Evolutionary conservation across 2,888 invertebrate genomes (phyloP).

Genomic region (Napeogenes inachia): DNA sequence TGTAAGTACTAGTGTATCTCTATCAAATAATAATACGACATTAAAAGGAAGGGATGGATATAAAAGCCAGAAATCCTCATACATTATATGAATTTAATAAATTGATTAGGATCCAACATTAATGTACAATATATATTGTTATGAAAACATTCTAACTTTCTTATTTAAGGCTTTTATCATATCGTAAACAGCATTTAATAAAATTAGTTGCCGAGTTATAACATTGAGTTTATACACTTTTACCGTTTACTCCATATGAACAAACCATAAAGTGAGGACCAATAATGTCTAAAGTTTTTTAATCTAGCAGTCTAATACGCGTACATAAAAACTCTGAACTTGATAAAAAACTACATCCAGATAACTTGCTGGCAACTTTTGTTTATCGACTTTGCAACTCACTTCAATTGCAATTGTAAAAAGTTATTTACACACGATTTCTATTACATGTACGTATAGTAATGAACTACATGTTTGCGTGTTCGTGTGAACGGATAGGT

Average conservation of each 20-base stretch:
- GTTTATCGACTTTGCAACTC: constrained; percentile 15
- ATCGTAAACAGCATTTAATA: constrained; percentile 5
- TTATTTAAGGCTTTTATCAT: neutral
- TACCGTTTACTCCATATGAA: constrained; percentile 11
- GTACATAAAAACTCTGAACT: constrained; percentile 21
- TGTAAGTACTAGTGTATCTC: no score
- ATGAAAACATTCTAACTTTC: no score
- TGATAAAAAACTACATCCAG: constrained; percentile 5
- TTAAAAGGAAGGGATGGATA: no score
- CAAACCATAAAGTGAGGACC: constrained; percentile 15
- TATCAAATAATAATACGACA: no score
- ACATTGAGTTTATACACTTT: constrained; percentile 8
- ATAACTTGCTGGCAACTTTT: constrained; percentile 9
- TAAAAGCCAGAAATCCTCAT: no score
- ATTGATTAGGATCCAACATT: no score
- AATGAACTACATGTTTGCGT: neutral
- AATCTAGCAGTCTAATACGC: constrained; percentile 24
- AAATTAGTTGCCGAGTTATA: constrained; percentile 5
- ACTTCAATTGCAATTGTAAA: constrained; percentile 1
- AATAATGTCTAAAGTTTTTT: constrained; percentile 24
- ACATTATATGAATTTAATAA: no score
- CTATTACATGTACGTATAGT: neutral
- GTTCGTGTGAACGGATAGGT: neutral
- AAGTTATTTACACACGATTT: constrained; percentile 1
- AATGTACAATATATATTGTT: no score